Conservation (phyloP, 2,113 vertebrate species). For the Acrocephalus arundinaceus region DNA sequence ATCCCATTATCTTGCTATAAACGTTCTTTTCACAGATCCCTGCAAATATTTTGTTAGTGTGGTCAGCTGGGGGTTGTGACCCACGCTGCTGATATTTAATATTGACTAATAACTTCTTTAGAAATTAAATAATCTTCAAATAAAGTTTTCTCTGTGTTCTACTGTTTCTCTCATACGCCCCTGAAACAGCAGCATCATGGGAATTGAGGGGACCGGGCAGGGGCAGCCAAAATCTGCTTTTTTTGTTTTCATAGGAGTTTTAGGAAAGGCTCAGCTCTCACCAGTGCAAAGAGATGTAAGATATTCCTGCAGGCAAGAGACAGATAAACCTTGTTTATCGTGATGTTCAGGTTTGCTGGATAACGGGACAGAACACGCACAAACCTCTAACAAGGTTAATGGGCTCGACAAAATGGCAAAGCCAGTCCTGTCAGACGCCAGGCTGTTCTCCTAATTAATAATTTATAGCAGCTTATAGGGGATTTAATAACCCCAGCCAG, state of each 20-base stretch:
- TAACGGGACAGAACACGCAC: not conserved
- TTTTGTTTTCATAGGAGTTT: not conserved
- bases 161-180: fast-evolving
- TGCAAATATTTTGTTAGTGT: not conserved
- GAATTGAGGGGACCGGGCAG: not conserved
- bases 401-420: not conserved
- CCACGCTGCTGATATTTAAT: not conserved
- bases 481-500: not conserved
- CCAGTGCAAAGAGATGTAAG: not conserved
- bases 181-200: not conserved
- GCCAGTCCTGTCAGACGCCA: not conserved
- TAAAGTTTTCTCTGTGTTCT: not conserved
- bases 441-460: not conserved
- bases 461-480: not conserved
- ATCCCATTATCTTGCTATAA: not conserved
- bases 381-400: not conserved
- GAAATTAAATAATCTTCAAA: not conserved
- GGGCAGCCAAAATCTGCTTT: not conserved
- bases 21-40: not conserved
- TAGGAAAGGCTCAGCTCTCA: not conserved
- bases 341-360: not conserved
- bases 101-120: not conserved
- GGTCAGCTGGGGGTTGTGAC: not conserved
- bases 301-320: not conserved
- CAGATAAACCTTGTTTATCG: not conserved